These are phyloP conservation scores for Indicator maculatus DNA, from an alignment of 2,113 vertebrate genomes.

Conservation along the genomic window DNA sequence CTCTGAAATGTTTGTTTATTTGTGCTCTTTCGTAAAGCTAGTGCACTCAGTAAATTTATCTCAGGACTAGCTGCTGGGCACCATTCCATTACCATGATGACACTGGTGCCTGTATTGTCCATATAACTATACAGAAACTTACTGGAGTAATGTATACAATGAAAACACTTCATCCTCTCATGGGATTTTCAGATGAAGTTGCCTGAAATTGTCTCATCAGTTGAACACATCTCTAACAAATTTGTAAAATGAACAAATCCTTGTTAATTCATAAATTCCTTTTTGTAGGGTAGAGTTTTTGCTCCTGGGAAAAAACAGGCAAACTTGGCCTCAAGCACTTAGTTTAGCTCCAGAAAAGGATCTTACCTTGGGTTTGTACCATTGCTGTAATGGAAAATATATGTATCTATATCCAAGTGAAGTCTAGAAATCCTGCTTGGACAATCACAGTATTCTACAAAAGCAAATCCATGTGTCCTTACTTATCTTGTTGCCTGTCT, in stretches of 20 bases:
- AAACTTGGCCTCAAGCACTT: not conserved
- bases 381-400: not conserved
- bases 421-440: not conserved
- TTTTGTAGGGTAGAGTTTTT: not conserved
- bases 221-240: not conserved
- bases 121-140: not conserved
- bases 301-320: not conserved
- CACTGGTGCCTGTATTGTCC: not conserved
- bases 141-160: not conserved
- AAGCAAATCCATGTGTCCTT: not conserved
- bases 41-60: not conserved
- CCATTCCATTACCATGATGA: not conserved
- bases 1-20: not conserved
- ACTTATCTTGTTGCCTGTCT: fast-evolving
- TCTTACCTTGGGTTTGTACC: not conserved
- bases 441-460: not conserved
- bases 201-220: not conserved
- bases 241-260: not conserved
- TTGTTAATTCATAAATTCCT: not conserved
- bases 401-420: not conserved
- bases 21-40: not conserved
- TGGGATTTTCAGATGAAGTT: not conserved
- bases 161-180: not conserved
- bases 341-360: not conserved
- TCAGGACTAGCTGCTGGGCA: not conserved